Evolutionary conservation across 1,140 invertebrate species (phyloP), one percentile per base, ranked within the genome.

Genomic region (Mamestra configurata): DNA sequence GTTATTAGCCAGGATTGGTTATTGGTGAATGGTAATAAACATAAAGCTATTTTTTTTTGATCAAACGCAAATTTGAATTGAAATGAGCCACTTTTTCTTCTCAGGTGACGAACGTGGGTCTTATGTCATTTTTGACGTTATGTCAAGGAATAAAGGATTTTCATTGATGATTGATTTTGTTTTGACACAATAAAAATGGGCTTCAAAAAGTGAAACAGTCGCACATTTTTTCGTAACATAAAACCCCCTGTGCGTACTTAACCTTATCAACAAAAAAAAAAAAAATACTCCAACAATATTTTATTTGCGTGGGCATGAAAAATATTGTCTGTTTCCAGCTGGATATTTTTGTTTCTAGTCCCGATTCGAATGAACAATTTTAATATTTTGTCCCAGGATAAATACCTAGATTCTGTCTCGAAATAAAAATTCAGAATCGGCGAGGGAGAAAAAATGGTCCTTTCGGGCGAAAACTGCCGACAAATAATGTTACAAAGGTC

Each of bases 401-500:
- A 57, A 55, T 55, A 61, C 59, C 27, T 61, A 61, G 59, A 61
- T 27, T 57, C 11, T 57, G 31, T 18, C 6, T 1, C 59, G 22
- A 55, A 55, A 55, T 55, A 61, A 61, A 24, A 61, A 61, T n/a
- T 31, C 57, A 10, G 1, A 61, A 31, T 31, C 55, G 5, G 11
- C 4, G 2, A 59, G 27, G 8, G 22, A 13, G 55, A 37, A 35
- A 59, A 61, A 61, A n/a, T 35, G 27, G 57, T 61, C 15, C 31
- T 55, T 73, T 20, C 18, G 40, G 5, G 27, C 71, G 24, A 35
- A 61, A 71, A 51, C 2, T 31, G 43, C 68, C 68, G 5, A 10
- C 22, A 31, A 51, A 71, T 51, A 46, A 51, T 51, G 31, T 8
- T 61, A 61, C 24, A 31, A 71, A 35, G 43, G 46, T 49, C 68